Evolutionary conservation across 2,113 vertebrate genomes (phyloP).

Genomic region (Carassius auratus): DNA sequence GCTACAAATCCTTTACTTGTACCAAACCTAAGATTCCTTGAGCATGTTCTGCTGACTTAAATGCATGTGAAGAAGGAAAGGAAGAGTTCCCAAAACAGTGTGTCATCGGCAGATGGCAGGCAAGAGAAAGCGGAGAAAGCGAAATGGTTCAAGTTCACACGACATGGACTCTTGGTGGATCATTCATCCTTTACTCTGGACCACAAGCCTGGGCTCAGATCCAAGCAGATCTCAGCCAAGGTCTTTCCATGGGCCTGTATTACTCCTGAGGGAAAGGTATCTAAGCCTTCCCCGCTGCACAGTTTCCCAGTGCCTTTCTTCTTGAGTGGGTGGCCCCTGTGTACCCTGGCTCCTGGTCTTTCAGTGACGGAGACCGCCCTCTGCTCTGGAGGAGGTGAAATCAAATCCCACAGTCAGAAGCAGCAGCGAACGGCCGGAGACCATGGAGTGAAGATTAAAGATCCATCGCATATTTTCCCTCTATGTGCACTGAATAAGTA

Average conservation of each 20-base stretch:
- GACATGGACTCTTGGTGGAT: slow-evolving; percentile 53
- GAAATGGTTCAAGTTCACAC: slow-evolving; percentile 44
- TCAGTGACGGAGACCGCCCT: slow-evolving; percentile 31
- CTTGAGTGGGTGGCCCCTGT: slow-evolving; percentile 39
- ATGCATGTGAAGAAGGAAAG: not conserved
- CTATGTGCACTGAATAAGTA: slow-evolving; percentile 29
- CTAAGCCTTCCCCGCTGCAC: slow-evolving; percentile 32
- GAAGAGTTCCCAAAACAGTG: not conserved
- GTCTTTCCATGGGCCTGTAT: slow-evolving; percentile 21
- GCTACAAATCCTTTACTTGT: not conserved
- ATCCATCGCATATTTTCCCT: slow-evolving; percentile 36
- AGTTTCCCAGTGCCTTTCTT: slow-evolving; percentile 42
- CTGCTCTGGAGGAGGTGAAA: slow-evolving; percentile 34
- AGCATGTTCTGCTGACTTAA: not conserved
- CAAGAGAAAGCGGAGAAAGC: slow-evolving; percentile 13
- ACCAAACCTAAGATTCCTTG: not conserved
- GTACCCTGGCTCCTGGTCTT: slow-evolving; percentile 38
- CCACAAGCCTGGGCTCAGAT: slow-evolving; percentile 52
- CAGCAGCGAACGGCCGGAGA: slow-evolving; percentile 31
- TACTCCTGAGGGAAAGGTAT: slow-evolving; percentile 45
- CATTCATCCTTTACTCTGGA: slow-evolving; percentile 41
- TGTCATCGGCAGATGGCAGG: slow-evolving; percentile 7
- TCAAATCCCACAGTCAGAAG: slow-evolving; percentile 20
- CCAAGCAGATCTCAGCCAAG: slow-evolving; percentile 46
- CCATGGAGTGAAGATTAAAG: slow-evolving; percentile 29